Evolutionary conservation across 2,888 invertebrate species (phyloP).

Genomic region (Galerucella nymphaeae): DNA sequence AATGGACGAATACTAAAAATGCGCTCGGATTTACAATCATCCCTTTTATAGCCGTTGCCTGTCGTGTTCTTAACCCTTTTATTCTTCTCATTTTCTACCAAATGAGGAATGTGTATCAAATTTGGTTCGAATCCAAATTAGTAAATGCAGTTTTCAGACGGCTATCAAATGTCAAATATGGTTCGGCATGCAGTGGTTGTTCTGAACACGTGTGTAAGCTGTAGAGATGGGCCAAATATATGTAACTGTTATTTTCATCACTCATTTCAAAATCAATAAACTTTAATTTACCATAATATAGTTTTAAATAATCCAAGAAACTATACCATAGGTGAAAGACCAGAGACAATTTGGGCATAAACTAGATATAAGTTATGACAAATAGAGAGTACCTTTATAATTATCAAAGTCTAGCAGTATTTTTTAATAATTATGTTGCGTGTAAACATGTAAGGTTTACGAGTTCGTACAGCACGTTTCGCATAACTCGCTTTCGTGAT

Average conservation of each 20-base stretch:
- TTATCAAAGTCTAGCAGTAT: no score
- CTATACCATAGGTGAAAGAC: no score
- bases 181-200: slow-evolving; percentile 60
- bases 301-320: no score
- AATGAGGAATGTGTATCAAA: slow-evolving; percentile 63
- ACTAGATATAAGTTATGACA: no score
- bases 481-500: no score
- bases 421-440: no score
- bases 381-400: no score
- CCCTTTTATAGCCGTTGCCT: slow-evolving; percentile 40
- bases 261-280: no score
- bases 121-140: slow-evolving; percentile 65
- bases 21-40: slow-evolving; percentile 38
- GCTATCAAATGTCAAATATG: slow-evolving; percentile 64
- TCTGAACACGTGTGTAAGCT: slow-evolving; percentile 51
- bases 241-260: not conserved
- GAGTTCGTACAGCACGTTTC: no score
- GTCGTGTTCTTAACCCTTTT: slow-evolving; percentile 56
- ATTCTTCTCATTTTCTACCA: slow-evolving; percentile 60
- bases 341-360: no score
- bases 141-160: slow-evolving; percentile 63
- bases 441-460: no score
- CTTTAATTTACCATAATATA: no score
- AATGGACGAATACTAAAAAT: slow-evolving; percentile 34
- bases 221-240: slow-evolving; percentile 39